Evolutionary conservation across 2,888 invertebrate species (phyloP), one percentile per base, ranked within the genome.

Genomic region (Cerceris rybyensis): DNA sequence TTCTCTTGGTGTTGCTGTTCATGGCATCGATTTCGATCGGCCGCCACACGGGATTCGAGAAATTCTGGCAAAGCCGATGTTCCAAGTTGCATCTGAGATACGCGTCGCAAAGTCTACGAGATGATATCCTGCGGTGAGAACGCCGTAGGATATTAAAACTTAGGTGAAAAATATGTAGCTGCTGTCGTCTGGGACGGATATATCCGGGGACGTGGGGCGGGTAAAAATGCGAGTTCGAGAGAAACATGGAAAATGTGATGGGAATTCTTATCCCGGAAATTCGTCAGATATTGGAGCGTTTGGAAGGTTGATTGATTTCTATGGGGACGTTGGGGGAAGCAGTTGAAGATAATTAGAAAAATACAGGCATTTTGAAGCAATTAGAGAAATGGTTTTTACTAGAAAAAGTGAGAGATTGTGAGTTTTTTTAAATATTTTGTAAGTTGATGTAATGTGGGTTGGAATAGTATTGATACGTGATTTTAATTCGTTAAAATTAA

Each of bases 101-200:
- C 28, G 43, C 67, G 70, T 65, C 68, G 79, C 75, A 59, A 73
- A 70, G 73, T 68, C 80, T 75, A 55, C 43, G 60, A 13, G 13
- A 41, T 42, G 70, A 70, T 66, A 42, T 67, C 58, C 2, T 28
- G 52, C 39, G 55, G 41, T 57, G 64, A 52, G 50, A 55, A 64
- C 50, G 70, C 67, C 69, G 75, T 69, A 71, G 78, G 82, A 81
- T 83, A 83, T 83, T 83, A 83, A 83, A 83, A 81, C 75, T 83
- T 83, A 66, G 61, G 52, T 55, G 14, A 42, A 50, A 70, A 68
- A 78, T 77, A 73, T 81, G 70, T 70, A 76, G 67, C 69, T 39
- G 57, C 64, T 72, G 78, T 72, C 78, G 72, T 39, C 68, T 59
- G 72, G 64, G 52, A 54, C 58, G 78, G 68, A 78, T 77, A 68